These are phyloP conservation scores for Gila robusta DNA, from an alignment of 2,797 vertebrate genomes.

Conservation along the genomic window DNA sequence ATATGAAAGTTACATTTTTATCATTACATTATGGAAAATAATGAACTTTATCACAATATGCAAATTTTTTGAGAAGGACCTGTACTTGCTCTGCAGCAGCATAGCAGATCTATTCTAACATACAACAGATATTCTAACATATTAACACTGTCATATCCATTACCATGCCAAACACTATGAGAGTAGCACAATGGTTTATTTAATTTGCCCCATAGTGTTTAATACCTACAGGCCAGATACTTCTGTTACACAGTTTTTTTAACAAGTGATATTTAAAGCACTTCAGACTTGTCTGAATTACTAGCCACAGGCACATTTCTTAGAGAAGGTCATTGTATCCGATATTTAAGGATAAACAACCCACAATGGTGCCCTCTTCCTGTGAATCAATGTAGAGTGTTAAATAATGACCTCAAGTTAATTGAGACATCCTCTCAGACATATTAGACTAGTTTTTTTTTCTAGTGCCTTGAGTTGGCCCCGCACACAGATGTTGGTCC, in stretches of 20 bases:
- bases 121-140: background rate
- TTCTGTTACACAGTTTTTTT: background rate
- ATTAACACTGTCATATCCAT: background rate
- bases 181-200: background rate
- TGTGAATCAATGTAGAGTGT: conserved; percentile 47
- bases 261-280: background rate
- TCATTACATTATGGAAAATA: no score
- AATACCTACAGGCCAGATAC: background rate
- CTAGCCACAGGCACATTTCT: conserved; percentile 13
- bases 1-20: no score
- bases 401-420: conserved; percentile 50
- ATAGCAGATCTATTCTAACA: background rate
- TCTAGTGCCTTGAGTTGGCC: conserved; percentile 12
- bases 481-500: background rate
- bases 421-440: conserved; percentile 51
- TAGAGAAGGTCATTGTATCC: background rate
- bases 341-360: conserved; percentile 7
- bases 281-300: background rate
- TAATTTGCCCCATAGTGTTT: background rate
- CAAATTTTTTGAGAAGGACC: no score
- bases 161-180: background rate
- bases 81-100: background rate
- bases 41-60: no score
- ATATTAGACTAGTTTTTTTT: conserved; percentile 56
- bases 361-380: conserved; percentile 6